These are phyloP conservation scores for Stegana nigrithorax DNA, from an alignment of 2,888 invertebrate genomes.

Conservation along the genomic window DNA sequence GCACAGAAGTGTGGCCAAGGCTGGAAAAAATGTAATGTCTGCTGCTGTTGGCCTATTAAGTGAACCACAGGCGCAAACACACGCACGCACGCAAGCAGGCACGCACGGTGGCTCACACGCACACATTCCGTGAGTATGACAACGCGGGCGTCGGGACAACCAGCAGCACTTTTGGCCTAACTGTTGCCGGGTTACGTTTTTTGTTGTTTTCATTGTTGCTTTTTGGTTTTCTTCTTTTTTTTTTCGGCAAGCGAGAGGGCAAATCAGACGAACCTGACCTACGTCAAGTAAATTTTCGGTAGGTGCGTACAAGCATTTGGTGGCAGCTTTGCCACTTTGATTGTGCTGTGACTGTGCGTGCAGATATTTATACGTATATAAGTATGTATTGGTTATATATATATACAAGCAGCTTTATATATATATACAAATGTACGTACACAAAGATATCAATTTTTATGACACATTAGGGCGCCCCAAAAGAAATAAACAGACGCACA, in stretches of 20 bases:
- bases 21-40: slow-evolving; percentile 24
- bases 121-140: background rate
- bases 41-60: slow-evolving; percentile 33
- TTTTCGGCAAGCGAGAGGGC: too few relatives aligned
- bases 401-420: background rate
- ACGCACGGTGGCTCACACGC: background rate
- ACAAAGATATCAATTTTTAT: slow-evolving; percentile 39
- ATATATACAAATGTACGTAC: background rate
- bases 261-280: slow-evolving; percentile 48
- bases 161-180: slow-evolving; percentile 14
- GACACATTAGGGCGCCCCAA: slow-evolving; percentile 43
- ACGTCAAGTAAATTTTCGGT: slow-evolving; percentile 55
- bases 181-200: background rate
- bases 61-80: slow-evolving; percentile 10
- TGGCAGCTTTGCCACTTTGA: too few relatives aligned
- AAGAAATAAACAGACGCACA: slow-evolving; percentile 34
- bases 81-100: slow-evolving; percentile 2
- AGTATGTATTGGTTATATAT: too few relatives aligned
- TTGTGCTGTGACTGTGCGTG: too few relatives aligned
- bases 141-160: background rate
- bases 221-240: too few relatives aligned
- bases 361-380: too few relatives aligned
- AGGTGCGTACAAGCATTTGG: slow-evolving; percentile 36
- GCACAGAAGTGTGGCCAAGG: slow-evolving; percentile 11
- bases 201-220: background rate